Evolutionary conservation across 92 coral and sea anemone species (phyloP).

Genomic region (Zoanthus sociatus): DNA sequence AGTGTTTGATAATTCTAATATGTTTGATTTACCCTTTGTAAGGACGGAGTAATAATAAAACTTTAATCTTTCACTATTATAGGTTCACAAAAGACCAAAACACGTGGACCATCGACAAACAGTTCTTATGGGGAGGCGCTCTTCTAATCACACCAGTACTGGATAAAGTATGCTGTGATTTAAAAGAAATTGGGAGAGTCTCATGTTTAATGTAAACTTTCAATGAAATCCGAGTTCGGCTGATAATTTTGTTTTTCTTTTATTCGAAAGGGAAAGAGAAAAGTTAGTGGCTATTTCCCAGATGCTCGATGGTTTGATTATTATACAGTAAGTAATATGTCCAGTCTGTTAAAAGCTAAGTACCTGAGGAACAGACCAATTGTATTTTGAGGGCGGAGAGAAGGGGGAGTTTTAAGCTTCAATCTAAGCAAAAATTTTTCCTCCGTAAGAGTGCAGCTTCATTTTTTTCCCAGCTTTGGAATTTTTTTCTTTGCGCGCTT

Average conservation of each 20-base stretch:
- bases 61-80: neutral
- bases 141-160: constrained; percentile 90
- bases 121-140: constrained; percentile 93
- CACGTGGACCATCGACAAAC: constrained; percentile 89
- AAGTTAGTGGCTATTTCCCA: constrained; percentile 83
- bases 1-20: no score
- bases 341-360: no score
- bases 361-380: no score
- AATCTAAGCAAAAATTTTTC: no score
- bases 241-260: neutral
- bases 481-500: no score
- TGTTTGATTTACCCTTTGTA: neutral
- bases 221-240: neutral
- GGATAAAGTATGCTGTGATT: constrained; percentile 69
- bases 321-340: constrained; percentile 68
- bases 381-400: no score
- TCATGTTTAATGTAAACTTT: neutral
- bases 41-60: neutral
- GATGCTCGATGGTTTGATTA: constrained; percentile 91
- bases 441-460: no score
- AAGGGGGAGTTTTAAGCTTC: no score
- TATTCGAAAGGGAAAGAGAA: constrained; percentile 58
- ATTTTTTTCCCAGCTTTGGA: no score
- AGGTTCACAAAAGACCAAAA: constrained; percentile 77
- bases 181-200: neutral